phyloP scores from a whole-genome alignment of 2,888 invertebrate species.

The Entomobrya proxima region DNA sequence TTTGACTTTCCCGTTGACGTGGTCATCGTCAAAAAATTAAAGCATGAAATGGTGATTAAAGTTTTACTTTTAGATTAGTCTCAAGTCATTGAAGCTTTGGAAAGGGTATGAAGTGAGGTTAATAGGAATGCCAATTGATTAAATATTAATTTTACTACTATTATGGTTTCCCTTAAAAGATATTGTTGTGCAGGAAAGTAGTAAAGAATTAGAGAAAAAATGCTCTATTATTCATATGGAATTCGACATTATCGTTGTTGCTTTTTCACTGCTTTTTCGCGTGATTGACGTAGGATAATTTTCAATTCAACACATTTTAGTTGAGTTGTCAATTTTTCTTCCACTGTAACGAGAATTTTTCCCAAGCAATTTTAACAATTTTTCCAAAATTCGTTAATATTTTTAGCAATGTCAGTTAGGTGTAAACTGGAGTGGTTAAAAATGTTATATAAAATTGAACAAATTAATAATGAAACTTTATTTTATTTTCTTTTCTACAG shows the following conservation, averaged over 20 bases:
- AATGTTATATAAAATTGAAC: background rate
- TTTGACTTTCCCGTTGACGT: background rate
- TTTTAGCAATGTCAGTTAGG: background rate
- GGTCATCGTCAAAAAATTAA: constrained; percentile 3
- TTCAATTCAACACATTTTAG: background rate
- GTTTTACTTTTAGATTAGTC: constrained; percentile 52
- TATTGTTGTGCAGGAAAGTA: background rate
- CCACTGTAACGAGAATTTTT: no score
- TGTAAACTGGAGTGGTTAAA: background rate
- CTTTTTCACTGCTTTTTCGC: background rate
- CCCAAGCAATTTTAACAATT: no score
- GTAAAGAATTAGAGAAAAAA: constrained; percentile 32
- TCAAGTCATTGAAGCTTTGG: constrained; percentile 34
- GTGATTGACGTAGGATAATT: constrained; percentile 27
- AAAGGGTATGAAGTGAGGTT: constrained; percentile 44
- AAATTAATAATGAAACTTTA: constrained; percentile 22
- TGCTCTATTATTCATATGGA: constrained; percentile 17
- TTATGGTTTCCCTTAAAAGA: constrained; percentile 22
- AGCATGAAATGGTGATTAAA: constrained; percentile 9
- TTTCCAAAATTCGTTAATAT: no score
- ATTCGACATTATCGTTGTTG: background rate
- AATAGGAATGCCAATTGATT: constrained; percentile 61
- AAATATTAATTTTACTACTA: constrained; percentile 53
- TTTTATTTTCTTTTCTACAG: constrained; percentile 76
- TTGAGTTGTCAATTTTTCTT: background rate